Evolutionary conservation across 1,140 invertebrate species (phyloP).

Genomic region (Dendrolimus punctatus): DNA sequence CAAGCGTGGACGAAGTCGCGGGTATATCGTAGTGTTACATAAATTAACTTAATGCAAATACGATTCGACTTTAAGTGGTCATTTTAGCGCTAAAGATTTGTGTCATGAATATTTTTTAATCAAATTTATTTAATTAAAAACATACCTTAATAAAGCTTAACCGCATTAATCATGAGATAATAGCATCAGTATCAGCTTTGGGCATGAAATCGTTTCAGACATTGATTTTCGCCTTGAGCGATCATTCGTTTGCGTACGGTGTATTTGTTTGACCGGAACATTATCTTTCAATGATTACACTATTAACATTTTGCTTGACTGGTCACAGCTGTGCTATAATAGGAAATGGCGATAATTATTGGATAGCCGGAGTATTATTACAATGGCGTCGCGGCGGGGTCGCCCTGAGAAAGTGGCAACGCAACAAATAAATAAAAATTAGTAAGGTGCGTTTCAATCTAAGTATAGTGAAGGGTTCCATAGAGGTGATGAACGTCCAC

Average conservation of each 20-base stretch:
- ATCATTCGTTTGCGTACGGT: constrained; percentile 36
- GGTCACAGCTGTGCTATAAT: constrained; percentile 17
- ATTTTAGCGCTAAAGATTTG: too few relatives aligned
- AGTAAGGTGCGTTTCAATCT: too few relatives aligned
- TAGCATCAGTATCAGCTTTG: neutral
- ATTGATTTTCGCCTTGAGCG: constrained; percentile 55
- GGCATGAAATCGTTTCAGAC: constrained; percentile 42
- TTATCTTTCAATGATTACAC: constrained; percentile 8
- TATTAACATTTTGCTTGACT: constrained; percentile 21
- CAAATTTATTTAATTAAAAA: neutral
- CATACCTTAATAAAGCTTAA: neutral
- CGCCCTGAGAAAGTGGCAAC: constrained; percentile 9
- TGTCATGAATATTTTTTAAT: too few relatives aligned
- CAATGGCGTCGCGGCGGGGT: constrained; percentile 22
- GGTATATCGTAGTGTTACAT: too few relatives aligned
- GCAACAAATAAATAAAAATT: too few relatives aligned
- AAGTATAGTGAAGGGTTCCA: too few relatives aligned
- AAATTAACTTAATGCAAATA: too few relatives aligned
- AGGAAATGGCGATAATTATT: constrained; percentile 12
- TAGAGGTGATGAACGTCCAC: too few relatives aligned
- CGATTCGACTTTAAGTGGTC: too few relatives aligned
- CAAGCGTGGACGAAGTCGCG: too few relatives aligned
- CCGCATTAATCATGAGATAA: neutral
- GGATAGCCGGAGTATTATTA: constrained; percentile 8
- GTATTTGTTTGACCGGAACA: constrained; percentile 28